Percentiles rank a stretch among this genome's conserved stretches.
Conservation (phyloP, 2,797 vertebrate genomes). For the Galagoides demidoff region DNA sequence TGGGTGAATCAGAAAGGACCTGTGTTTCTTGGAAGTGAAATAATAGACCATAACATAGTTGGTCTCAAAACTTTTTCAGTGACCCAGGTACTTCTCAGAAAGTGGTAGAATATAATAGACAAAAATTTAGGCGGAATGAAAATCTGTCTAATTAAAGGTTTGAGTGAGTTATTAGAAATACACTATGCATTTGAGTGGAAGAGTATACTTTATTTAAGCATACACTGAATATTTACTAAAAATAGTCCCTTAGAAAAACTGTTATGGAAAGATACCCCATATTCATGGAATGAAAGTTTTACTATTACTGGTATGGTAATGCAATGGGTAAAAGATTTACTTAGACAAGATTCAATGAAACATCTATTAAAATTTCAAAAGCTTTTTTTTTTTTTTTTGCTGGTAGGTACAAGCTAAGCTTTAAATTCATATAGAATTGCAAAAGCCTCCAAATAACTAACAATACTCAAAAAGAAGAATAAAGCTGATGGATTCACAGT, state of each 20-base stretch:
- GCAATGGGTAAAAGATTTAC: no score
- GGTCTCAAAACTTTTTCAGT: no score
- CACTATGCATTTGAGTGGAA: no score
- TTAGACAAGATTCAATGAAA: neutral
- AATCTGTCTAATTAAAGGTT: conserved; percentile 3
- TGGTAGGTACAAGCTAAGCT: neutral
- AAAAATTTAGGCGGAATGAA: neutral
- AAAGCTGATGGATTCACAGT: neutral
- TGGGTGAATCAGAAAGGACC: no score
- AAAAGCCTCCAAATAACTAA: neutral
- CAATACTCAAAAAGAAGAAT: neutral
- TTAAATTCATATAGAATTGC: neutral
- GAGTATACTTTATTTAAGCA: neutral
- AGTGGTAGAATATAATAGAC: neutral
- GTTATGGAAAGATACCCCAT: neutral
- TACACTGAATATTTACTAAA: neutral
- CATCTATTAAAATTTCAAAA: neutral
- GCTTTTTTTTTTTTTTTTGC: neutral
- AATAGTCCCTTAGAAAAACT: neutral
- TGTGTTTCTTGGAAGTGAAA: no score
- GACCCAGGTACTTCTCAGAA: neutral
- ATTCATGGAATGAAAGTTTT: neutral
- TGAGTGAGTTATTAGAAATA: neutral
- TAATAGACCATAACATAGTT: no score
- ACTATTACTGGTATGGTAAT: neutral